A percentile compares a stretch with the other conserved stretches of the same genome.
phyloP scores from a whole-genome alignment of 2,113 vertebrate genomes.

The Macrotis lagotis region DNA sequence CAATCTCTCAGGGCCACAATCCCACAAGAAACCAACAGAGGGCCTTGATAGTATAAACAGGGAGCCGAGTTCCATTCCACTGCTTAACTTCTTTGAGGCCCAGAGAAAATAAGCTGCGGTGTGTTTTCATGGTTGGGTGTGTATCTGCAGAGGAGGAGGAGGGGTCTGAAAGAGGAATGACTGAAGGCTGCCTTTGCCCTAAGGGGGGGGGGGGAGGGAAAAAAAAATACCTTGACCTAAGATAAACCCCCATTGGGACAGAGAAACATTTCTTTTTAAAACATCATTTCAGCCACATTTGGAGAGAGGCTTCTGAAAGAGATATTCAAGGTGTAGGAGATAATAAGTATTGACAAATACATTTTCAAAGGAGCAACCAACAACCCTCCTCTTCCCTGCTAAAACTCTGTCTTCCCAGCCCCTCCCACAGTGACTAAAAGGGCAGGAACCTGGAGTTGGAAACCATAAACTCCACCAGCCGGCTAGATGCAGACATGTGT shows the following conservation, averaged over 20 bases:
- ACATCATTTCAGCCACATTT: background rate
- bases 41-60: background rate
- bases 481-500: constrained; percentile 78
- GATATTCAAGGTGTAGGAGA: background rate
- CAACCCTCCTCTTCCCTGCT: background rate
- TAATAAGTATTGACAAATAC: accelerated
- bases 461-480: accelerated
- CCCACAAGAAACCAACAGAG: background rate
- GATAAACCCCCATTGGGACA: background rate
- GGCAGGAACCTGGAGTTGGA: constrained; percentile 37
- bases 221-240: background rate
- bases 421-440: constrained; percentile 48
- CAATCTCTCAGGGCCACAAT: background rate
- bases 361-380: background rate
- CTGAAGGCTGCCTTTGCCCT: background rate
- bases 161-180: background rate
- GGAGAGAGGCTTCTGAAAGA: too few relatives aligned
- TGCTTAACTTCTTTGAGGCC: background rate
- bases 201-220: too few relatives aligned
- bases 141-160: background rate
- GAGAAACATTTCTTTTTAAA: background rate
- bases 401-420: background rate
- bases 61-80: background rate
- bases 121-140: background rate
- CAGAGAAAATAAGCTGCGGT: background rate